These are phyloP conservation scores for Trimorus sp. DNA, from an alignment of 2,888 invertebrate species.

Conservation along the genomic window DNA sequence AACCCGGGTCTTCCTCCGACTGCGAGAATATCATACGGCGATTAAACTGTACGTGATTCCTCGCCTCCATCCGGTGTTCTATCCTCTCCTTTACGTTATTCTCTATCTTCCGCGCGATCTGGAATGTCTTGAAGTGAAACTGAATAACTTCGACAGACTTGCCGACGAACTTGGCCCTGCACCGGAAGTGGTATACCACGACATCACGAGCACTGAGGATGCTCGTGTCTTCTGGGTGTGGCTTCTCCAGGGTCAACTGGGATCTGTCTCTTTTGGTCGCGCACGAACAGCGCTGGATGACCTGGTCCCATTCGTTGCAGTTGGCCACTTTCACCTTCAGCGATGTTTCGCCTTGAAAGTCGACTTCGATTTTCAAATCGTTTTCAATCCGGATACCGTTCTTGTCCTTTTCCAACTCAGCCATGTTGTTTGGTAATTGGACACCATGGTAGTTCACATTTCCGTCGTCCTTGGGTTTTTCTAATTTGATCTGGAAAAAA, in stretches of 20 bases:
- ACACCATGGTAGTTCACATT: constrained; percentile 16
- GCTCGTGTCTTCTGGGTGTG: constrained; percentile 68
- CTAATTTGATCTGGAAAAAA: background rate
- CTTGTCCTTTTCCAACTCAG: constrained; percentile 79
- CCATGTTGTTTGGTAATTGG: constrained; percentile 52
- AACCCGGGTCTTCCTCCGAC: background rate
- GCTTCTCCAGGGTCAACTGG: constrained; percentile 82
- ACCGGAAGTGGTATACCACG: constrained; percentile 82
- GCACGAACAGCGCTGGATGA: constrained; percentile 81
- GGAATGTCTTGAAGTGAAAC: constrained; percentile 84
- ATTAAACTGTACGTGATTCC: background rate
- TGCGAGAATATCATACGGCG: background rate
- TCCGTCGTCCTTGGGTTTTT: background rate
- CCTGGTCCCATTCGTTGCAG: constrained; percentile 79
- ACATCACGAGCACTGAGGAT: constrained; percentile 81
- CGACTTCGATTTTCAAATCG: constrained; percentile 79
- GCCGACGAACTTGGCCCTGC: constrained; percentile 85
- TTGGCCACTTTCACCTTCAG: constrained; percentile 82
- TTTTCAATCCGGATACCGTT: constrained; percentile 83
- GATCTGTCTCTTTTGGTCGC: constrained; percentile 77
- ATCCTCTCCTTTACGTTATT: constrained; percentile 82
- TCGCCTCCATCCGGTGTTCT: background rate
- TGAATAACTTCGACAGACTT: constrained; percentile 84
- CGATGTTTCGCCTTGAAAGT: constrained; percentile 80
- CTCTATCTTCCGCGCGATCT: constrained; percentile 84